Evolutionary conservation across 2,888 invertebrate genomes (phyloP).

Genomic region (Erannis defoliaria): DNA sequence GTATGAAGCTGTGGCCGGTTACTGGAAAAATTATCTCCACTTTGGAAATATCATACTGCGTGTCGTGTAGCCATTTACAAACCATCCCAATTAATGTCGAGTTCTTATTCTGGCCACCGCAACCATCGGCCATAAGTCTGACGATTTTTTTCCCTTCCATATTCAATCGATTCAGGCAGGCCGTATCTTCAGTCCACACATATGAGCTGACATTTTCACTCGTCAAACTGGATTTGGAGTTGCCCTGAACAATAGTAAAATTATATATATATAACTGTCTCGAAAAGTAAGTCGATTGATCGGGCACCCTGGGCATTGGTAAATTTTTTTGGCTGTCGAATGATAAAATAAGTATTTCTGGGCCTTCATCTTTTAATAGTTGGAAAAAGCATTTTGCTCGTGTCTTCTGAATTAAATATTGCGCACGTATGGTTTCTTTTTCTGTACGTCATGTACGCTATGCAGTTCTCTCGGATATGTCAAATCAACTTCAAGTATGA

Average conservation of each 20-base stretch:
- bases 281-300: slow-evolving; percentile 57
- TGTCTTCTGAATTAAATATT: slow-evolving; percentile 33
- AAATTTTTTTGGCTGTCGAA: slow-evolving; percentile 35
- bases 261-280: slow-evolving; percentile 54
- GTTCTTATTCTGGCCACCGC: slow-evolving; percentile 10
- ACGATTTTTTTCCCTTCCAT: slow-evolving; percentile 6
- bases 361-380: slow-evolving; percentile 26
- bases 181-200: slow-evolving; percentile 6
- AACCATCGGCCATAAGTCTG: slow-evolving; percentile 9
- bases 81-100: slow-evolving; percentile 9
- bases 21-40: not conserved
- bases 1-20: not conserved
- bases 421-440: slow-evolving; percentile 15
- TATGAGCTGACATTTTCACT: slow-evolving; percentile 39
- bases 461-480: too few species aligned
- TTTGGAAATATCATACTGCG: not conserved
- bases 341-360: slow-evolving; percentile 16
- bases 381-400: slow-evolving; percentile 40
- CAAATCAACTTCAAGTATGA: too few species aligned
- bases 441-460: too few species aligned
- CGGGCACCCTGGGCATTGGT: slow-evolving; percentile 49
- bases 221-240: slow-evolving; percentile 47
- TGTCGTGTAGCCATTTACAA: slow-evolving; percentile 6
- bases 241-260: slow-evolving; percentile 56
- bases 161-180: slow-evolving; percentile 2